Conservation (phyloP, 2,113 vertebrate genomes). For the Sinocyclocheilus anophthalmus region DNA sequence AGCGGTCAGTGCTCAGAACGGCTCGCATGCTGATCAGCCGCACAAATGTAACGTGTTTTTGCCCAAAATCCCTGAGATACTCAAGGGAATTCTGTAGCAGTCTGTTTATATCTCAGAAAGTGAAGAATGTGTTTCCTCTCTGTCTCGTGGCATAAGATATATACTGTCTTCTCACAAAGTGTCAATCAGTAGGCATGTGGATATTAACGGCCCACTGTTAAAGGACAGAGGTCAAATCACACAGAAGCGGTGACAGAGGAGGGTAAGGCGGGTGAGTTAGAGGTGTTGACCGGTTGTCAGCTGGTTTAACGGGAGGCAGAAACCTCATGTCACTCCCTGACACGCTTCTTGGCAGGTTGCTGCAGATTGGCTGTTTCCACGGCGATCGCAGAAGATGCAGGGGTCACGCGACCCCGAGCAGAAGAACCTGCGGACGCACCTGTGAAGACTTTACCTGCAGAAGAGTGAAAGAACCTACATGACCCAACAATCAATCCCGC, state of each 20-base stretch:
- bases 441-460: conserved; percentile 78
- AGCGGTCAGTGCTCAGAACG: neutral
- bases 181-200: neutral
- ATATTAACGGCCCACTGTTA: neutral
- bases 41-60: neutral
- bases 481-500: neutral
- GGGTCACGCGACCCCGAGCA: conserved; percentile 72
- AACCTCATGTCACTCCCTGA: conserved; percentile 54
- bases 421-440: conserved; percentile 52
- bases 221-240: neutral
- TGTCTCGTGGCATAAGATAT: conserved; percentile 29
- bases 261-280: conserved; percentile 53
- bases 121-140: conserved; percentile 56
- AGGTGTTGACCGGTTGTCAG: conserved; percentile 34
- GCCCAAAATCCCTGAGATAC: conserved; percentile 45
- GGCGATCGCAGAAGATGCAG: conserved; percentile 53
- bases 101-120: conserved; percentile 60
- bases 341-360: conserved; percentile 68
- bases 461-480: neutral
- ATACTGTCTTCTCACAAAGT: neutral
- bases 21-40: neutral
- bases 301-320: conserved; percentile 55
- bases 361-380: conserved; percentile 61
- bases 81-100: conserved; percentile 49
- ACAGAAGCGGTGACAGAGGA: neutral